Evolutionary conservation across 2,888 invertebrate genomes (phyloP).

Genomic region (Prosopocoilus inquinatus): DNA sequence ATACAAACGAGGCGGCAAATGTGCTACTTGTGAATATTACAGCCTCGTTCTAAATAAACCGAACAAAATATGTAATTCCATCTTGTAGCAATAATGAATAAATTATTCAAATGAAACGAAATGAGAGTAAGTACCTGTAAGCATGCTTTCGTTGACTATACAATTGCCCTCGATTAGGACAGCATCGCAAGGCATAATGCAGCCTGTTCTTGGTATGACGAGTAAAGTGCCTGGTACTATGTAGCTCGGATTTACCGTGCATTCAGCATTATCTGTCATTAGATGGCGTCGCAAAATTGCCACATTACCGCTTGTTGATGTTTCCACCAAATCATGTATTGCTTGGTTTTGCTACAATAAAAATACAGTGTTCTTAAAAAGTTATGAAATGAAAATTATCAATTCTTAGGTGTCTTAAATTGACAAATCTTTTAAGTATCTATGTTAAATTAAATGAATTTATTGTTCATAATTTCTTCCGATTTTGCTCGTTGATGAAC

Average conservation of each 20-base stretch:
- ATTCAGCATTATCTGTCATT: slow-evolving; percentile 50
- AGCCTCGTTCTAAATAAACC: no score
- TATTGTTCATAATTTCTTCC: no score
- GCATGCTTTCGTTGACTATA: slow-evolving; percentile 92
- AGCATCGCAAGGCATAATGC: slow-evolving; percentile 79
- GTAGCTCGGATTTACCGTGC: slow-evolving; percentile 57
- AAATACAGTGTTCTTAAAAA: no score
- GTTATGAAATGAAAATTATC: no score
- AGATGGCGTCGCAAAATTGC: slow-evolving; percentile 58
- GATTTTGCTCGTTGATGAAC: no score
- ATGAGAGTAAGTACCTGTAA: slow-evolving; percentile 68
- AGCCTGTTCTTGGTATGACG: slow-evolving; percentile 76
- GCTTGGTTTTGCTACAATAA: slow-evolving; percentile 64
- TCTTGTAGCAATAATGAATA: background rate
- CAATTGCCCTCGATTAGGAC: slow-evolving; percentile 82
- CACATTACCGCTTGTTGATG: slow-evolving; percentile 58
- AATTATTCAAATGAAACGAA: background rate
- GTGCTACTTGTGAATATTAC: no score
- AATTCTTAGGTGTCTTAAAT: no score
- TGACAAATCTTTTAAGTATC: no score
- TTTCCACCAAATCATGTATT: slow-evolving; percentile 66
- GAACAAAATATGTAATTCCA: background rate
- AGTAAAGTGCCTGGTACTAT: slow-evolving; percentile 87
- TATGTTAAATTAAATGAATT: no score
- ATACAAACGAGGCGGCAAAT: no score